These are phyloP conservation scores for Drosophila paulistorum DNA, from an alignment of 1,140 invertebrate genomes.

Conservation along the genomic window DNA sequence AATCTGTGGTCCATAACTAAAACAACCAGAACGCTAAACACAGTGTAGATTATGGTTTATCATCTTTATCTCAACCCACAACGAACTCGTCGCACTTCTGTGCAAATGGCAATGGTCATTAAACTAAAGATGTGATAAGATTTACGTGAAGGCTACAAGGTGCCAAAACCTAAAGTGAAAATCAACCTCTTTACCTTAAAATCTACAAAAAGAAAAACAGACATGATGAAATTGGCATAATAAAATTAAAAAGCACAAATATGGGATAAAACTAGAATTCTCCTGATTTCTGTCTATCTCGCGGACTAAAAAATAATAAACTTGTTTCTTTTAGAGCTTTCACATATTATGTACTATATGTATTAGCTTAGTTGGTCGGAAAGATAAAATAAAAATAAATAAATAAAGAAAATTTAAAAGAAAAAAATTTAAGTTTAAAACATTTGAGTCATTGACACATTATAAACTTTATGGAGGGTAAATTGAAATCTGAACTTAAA, in stretches of 20 bases:
- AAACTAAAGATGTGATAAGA: conserved; percentile 6
- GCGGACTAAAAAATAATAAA: not conserved
- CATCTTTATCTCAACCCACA: not conserved
- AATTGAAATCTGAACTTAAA: too few species aligned
- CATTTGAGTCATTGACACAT: too few species aligned
- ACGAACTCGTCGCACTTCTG: not conserved
- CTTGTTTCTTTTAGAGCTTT: not conserved
- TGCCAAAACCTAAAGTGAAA: not conserved
- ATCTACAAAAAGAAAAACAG: not conserved
- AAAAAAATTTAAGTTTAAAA: too few species aligned
- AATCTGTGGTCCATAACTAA: conserved; percentile 1
- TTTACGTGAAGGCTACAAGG: not conserved
- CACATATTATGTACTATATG: not conserved
- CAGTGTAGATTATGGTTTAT: not conserved
- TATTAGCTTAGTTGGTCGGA: not conserved
- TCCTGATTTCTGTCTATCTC: not conserved
- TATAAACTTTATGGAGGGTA: too few species aligned
- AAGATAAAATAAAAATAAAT: not conserved
- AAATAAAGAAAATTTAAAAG: too few species aligned
- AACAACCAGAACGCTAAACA: conserved; percentile 4
- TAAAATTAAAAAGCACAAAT: not conserved
- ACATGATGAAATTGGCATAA: not conserved
- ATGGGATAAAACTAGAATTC: not conserved
- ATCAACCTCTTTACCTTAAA: not conserved
- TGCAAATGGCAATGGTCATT: not conserved